Base-by-base conservation (phyloP, 2,113 vertebrate genomes). In the Epinephelus lanceolatus region DNA sequence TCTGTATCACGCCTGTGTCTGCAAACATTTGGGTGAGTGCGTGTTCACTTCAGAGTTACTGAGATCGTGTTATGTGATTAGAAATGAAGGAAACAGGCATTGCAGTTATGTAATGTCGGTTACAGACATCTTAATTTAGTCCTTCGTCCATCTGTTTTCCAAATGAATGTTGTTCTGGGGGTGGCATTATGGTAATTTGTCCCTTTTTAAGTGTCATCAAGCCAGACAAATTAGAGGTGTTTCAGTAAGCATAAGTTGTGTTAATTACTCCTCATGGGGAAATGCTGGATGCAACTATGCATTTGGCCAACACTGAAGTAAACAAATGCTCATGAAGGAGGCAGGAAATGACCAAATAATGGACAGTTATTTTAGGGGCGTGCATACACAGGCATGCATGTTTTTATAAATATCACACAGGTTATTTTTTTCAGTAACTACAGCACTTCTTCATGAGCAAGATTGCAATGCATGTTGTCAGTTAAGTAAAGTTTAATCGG, bases 21-120 rank as follows among this genome's bases (percentile, higher is more conserved):
- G 87, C 90, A 96, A 96, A 81, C 95, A 96, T 86, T 95, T 99
- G 0, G 96, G 98, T 99, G 92, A 97, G 98, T 94, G 27, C 18
- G 30, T 15, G 7, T 60, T 84, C 14, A 68, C 51, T 33, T 66
- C 30, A 63, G 12, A 62, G 14, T 59, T 49, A 49, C 21, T 6
- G 6, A 62, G 17, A 18, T 53, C 17, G 8, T 67, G 8, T 51
- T 14, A 5, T 57, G 27, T 59, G 18, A 72, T 23, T n/a, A 21
- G 23, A n/a, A 40, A 67, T 18, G 3, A 71, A 49, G 2, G 21
- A 68, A 57, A 73, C 15, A 9, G 17, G 7, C 21, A 15, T 56
- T 63, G 21, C 27, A 49, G 8, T 37, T 23, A 55, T 47, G 9
- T 15, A 7, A n/a, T 62, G 9, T 56, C 55, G 2, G 37, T 71